Evolutionary conservation across 2,113 vertebrate species (phyloP).

Genomic region (Phyllostomus discolor): DNA sequence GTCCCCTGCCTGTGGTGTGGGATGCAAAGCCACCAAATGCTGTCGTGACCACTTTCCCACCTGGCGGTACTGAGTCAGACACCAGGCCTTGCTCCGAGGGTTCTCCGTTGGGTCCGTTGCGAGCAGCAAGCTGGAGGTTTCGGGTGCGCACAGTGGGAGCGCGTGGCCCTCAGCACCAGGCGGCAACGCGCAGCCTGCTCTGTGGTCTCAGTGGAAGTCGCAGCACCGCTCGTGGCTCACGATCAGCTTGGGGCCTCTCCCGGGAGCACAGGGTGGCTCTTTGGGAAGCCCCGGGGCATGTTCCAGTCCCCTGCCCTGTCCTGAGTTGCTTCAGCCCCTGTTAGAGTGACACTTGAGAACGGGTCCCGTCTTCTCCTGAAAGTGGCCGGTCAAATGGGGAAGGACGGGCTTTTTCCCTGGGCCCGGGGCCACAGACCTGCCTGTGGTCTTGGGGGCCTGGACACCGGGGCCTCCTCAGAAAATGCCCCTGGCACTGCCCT

Average conservation of each 20-base stretch:
- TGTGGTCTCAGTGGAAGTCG: constrained; percentile 77
- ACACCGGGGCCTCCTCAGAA: accelerated
- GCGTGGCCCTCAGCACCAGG: constrained; percentile 41
- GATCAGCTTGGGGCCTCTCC: constrained; percentile 79
- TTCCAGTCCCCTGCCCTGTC: constrained; percentile 83
- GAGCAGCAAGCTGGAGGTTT: constrained; percentile 5
- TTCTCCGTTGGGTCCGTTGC: neutral
- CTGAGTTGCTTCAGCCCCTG: constrained; percentile 79
- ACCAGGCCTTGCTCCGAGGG: neutral
- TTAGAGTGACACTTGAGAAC: constrained; percentile 83
- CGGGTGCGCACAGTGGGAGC: neutral
- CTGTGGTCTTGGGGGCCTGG: neutral
- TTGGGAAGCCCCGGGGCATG: constrained; percentile 80
- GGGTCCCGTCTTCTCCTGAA: constrained; percentile 85
- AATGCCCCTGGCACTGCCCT: neutral
- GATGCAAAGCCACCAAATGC: neutral
- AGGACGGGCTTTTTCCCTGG: constrained; percentile 84
- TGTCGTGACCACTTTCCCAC: neutral
- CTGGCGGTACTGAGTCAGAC: constrained; percentile 46
- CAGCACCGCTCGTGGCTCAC: constrained; percentile 72
- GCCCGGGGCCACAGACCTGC: constrained; percentile 69
- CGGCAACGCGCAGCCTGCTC: constrained; percentile 71
- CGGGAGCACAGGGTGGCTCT: constrained; percentile 77
- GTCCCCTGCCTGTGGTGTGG: neutral
- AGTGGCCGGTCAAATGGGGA: constrained; percentile 85